Evolutionary conservation across 2,797 vertebrate genomes (phyloP).

Genomic region (Darevskia mixta): DNA sequence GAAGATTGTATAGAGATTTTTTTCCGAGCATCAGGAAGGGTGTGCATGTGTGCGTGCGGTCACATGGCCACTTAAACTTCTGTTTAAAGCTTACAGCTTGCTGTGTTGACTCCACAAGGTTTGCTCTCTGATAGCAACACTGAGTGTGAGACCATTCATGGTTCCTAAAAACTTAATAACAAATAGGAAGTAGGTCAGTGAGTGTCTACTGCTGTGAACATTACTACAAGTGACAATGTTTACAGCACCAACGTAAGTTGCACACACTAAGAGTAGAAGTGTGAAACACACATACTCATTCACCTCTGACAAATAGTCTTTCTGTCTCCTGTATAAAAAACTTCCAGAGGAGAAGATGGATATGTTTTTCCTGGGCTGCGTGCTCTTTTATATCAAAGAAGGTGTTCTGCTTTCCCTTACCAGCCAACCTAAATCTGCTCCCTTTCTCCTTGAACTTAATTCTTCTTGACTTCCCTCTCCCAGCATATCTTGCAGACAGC

Average conservation of each 20-base stretch:
- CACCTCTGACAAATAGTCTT: not conserved
- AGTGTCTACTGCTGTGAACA: not conserved
- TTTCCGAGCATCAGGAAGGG: no score
- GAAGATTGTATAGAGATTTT: not conserved
- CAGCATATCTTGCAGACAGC: not conserved
- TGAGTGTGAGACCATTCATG: not conserved
- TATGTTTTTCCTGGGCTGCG: not conserved
- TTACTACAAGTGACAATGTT: not conserved
- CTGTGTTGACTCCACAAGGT: not conserved
- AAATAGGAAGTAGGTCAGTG: not conserved
- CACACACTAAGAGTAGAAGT: not conserved
- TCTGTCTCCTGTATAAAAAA: not conserved
- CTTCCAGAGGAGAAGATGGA: not conserved
- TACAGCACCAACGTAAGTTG: not conserved
- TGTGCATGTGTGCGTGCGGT: no score
- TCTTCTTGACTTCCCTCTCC: not conserved
- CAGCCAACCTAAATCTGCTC: not conserved
- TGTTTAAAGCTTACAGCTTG: not conserved
- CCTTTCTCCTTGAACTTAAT: no score
- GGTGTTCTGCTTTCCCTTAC: no score
- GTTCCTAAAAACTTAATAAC: not conserved
- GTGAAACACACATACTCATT: not conserved
- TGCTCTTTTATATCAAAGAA: not conserved
- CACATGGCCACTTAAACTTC: not conserved
- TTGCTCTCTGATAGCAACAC: not conserved